A percentile compares a stretch with the other conserved stretches of the same genome.
Evolutionary conservation across 2,797 vertebrate species (phyloP).

Genomic region (Eurystomus glaucurus): DNA sequence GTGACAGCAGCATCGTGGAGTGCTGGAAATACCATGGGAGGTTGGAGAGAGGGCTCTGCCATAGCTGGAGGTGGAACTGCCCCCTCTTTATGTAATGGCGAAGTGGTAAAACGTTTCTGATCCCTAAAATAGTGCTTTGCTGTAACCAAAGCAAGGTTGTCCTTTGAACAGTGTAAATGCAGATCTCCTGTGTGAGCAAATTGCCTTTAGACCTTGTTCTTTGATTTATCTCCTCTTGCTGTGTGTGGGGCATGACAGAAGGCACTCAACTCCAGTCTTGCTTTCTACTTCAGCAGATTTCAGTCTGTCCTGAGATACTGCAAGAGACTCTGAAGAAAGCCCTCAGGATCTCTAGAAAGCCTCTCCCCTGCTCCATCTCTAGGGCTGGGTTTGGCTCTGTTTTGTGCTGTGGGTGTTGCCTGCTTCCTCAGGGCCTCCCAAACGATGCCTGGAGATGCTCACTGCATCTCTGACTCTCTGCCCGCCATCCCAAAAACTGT

Average conservation of each 20-base stretch:
- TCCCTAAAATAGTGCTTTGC: neutral
- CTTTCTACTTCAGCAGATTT: neutral
- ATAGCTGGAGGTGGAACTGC: neutral
- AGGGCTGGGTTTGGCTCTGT: neutral
- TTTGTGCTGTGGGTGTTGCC: neutral
- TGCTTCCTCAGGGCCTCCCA: neutral
- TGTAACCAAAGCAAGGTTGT: fast-evolving
- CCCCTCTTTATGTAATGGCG: neutral
- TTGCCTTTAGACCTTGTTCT: neutral
- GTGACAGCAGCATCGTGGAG: fast-evolving
- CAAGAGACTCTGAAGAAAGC: neutral
- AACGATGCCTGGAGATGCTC: neutral
- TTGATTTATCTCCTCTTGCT: neutral
- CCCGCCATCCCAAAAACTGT: neutral
- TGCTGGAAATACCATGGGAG: neutral
- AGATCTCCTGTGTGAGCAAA: neutral
- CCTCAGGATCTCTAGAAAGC: neutral
- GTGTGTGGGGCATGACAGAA: neutral
- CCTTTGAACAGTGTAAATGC: neutral
- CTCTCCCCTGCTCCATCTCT: neutral
- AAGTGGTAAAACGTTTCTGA: neutral
- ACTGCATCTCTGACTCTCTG: neutral
- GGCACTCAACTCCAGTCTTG: neutral
- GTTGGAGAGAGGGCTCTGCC: neutral
- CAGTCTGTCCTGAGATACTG: neutral